Conservation (phyloP, 1,140 invertebrate genomes). For the Holcopasites calliopsidis region DNA sequence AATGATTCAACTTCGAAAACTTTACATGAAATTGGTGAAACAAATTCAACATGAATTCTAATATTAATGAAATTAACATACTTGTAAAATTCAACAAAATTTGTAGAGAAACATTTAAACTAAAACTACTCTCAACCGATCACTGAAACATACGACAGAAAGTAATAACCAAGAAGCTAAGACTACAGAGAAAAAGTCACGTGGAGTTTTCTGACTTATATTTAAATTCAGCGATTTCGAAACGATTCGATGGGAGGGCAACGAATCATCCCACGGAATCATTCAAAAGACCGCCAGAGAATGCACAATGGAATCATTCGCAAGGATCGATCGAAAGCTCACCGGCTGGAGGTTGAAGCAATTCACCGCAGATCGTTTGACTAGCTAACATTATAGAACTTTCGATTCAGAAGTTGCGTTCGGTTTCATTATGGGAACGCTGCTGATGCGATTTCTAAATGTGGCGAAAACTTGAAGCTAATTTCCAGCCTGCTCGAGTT, state of each 20-base stretch:
- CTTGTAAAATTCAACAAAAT: too few species aligned
- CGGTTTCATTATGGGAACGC: background rate
- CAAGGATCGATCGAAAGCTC: background rate
- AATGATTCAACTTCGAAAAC: background rate
- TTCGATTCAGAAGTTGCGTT: constrained; percentile 14
- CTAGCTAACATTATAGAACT: background rate
- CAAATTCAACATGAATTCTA: too few species aligned
- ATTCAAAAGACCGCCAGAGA: background rate
- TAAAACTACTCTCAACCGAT: too few species aligned
- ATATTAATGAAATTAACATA: too few species aligned
- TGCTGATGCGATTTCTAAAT: too few species aligned
- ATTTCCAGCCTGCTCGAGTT: background rate
- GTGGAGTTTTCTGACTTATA: background rate
- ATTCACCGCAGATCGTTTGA: background rate
- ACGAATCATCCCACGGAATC: background rate
- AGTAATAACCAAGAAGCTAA: background rate
- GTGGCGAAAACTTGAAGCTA: background rate
- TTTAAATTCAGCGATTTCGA: background rate
- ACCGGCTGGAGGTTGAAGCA: background rate
- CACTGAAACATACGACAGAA: too few species aligned
- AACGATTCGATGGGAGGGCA: background rate
- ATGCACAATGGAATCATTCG: background rate
- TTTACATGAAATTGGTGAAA: background rate
- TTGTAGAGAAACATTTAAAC: too few species aligned
- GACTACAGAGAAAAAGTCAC: background rate